phyloP scores from a whole-genome alignment of 2,888 invertebrate genomes.

The Phasia obesa region DNA sequence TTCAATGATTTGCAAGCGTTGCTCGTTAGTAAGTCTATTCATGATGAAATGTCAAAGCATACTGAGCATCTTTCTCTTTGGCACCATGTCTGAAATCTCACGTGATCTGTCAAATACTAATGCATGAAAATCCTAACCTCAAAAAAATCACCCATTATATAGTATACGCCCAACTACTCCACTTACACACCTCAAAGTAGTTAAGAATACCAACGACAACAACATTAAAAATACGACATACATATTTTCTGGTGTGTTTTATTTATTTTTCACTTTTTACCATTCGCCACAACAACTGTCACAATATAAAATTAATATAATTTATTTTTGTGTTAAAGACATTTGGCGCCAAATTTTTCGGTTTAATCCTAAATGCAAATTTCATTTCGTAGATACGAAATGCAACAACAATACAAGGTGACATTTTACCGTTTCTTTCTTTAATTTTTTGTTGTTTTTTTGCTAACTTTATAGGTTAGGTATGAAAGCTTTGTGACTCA shows the following conservation, averaged over 20 bases:
- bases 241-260: not conserved
- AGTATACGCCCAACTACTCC: too few species aligned
- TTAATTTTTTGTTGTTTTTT: too few species aligned
- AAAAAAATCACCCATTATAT: too few species aligned
- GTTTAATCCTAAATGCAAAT: constrained; percentile 36
- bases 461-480: constrained; percentile 39
- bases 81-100: too few species aligned
- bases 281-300: constrained; percentile 42
- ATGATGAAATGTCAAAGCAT: too few species aligned
- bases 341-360: constrained; percentile 53
- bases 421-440: constrained; percentile 58
- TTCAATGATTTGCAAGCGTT: too few species aligned
- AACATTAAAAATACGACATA: not conserved
- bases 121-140: too few species aligned
- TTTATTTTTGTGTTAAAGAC: constrained; percentile 50
- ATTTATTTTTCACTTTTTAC: constrained; percentile 10
- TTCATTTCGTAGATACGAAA: constrained; percentile 23
- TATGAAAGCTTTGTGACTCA: constrained; percentile 49
- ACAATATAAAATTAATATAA: constrained; percentile 37
- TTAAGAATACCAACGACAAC: not conserved
- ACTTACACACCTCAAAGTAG: not conserved
- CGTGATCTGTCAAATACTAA: too few species aligned
- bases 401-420: constrained; percentile 4
- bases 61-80: too few species aligned
- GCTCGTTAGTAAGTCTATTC: too few species aligned